phyloP scores from a whole-genome alignment of 2,888 invertebrate genomes.

The Drosophila atroscutellata region DNA sequence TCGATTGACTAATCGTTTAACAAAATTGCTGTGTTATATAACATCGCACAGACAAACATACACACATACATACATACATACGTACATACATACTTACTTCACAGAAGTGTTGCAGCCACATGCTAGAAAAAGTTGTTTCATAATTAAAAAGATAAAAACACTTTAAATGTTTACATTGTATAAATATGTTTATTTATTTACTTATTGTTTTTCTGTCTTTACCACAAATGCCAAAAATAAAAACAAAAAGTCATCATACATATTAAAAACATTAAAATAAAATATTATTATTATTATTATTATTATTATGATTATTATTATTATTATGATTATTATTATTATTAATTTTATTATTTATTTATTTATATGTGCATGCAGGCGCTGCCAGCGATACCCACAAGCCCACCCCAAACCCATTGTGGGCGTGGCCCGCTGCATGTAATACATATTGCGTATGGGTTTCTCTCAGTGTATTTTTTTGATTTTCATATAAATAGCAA shows the following conservation, averaged over 20 bases:
- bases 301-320: slow-evolving; percentile 9
- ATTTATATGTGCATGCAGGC: slow-evolving; percentile 53
- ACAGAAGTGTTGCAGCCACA: background rate
- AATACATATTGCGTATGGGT: slow-evolving; percentile 63
- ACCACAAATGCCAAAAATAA: slow-evolving; percentile 61
- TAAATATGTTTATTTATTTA: slow-evolving; percentile 77
- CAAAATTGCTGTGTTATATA: slow-evolving; percentile 5
- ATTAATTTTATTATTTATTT: slow-evolving; percentile 37
- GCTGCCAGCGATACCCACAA: slow-evolving; percentile 17
- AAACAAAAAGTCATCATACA: slow-evolving; percentile 54
- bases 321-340: slow-evolving; percentile 17
- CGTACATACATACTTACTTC: background rate
- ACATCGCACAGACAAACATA: background rate
- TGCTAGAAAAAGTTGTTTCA: background rate
- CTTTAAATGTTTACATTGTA: slow-evolving; percentile 64
- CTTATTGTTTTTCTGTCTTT: slow-evolving; percentile 74
- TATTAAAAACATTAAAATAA: slow-evolving; percentile 62
- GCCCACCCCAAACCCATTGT: slow-evolving; percentile 35
- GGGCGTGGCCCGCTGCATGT: slow-evolving; percentile 61
- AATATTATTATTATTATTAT: slow-evolving; percentile 43
- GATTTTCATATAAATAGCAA: slow-evolving; percentile 69
- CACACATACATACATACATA: background rate
- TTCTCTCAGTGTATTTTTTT: slow-evolving; percentile 31
- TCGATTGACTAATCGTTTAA: slow-evolving; percentile 13
- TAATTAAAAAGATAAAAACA: background rate